Conservation (phyloP, 2,113 vertebrate genomes). For the Cranoglanis bouderius region DNA sequence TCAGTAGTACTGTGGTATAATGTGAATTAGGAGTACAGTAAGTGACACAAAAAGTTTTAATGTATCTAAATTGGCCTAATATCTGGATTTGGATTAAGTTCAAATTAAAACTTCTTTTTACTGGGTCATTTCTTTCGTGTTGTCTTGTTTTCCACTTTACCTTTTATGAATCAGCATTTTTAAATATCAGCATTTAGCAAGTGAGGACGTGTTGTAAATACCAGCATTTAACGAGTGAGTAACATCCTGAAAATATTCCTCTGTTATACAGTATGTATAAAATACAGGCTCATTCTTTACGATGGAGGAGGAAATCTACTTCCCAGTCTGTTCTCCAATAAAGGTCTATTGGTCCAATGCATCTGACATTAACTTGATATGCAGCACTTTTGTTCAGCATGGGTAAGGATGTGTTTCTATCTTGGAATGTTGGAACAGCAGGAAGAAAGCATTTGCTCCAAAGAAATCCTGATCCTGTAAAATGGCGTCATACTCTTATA, state of each 20-base stretch:
- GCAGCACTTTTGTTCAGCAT: neutral
- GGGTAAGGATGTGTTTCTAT: neutral
- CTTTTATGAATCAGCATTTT: neutral
- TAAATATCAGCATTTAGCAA: neutral
- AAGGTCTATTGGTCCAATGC: neutral
- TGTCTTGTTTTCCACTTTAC: neutral
- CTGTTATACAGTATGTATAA: neutral
- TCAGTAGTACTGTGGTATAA: neutral
- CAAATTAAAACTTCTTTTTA: neutral
- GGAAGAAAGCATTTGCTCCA: neutral
- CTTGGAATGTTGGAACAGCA: neutral
- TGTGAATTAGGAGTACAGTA: neutral
- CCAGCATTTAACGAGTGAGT: neutral
- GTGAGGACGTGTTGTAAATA: neutral
- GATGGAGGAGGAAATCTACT: neutral
- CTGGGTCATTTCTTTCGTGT: neutral
- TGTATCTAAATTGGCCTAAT: neutral
- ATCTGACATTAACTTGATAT: neutral
- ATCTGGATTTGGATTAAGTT: neutral
- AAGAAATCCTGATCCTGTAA: neutral
- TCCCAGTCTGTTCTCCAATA: neutral
- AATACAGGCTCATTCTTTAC: neutral
- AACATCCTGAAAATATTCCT: neutral
- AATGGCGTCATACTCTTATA: neutral
- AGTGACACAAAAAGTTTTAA: neutral